Evolutionary conservation across 2,113 vertebrate species (phyloP).

Genomic region (Hydrolagus affinis): DNA sequence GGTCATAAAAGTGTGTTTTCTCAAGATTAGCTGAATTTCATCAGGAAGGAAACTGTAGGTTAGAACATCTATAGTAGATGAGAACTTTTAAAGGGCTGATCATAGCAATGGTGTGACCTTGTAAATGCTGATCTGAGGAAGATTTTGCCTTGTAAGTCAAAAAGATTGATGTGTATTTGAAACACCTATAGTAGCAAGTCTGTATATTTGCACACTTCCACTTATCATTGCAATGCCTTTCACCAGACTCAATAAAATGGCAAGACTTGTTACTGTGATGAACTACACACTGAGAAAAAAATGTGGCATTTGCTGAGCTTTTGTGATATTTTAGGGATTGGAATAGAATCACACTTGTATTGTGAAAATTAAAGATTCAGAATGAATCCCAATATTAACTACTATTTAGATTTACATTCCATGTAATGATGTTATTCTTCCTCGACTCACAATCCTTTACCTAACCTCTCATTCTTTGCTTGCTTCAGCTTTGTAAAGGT

Average conservation of each 20-base stretch:
- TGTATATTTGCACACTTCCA: neutral
- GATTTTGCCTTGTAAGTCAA: neutral
- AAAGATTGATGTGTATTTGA: neutral
- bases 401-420: neutral
- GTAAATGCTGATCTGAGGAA: conserved; percentile 12
- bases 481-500: neutral
- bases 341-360: neutral
- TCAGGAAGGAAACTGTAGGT: too few relatives aligned
- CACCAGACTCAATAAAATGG: neutral
- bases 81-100: neutral
- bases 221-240: conserved; percentile 7
- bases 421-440: neutral
- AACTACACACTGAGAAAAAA: neutral
- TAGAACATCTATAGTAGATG: neutral
- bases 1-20: too few relatives aligned
- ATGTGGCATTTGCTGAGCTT: neutral
- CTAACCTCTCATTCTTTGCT: neutral
- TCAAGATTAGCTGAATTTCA: too few relatives aligned
- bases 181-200: neutral
- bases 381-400: neutral
- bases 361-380: neutral
- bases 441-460: neutral
- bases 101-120: neutral
- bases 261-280: conserved; percentile 11
- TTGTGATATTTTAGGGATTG: neutral